phyloP scores from a whole-genome alignment of 2,797 vertebrate species.

The Cuniculus paca region DNA sequence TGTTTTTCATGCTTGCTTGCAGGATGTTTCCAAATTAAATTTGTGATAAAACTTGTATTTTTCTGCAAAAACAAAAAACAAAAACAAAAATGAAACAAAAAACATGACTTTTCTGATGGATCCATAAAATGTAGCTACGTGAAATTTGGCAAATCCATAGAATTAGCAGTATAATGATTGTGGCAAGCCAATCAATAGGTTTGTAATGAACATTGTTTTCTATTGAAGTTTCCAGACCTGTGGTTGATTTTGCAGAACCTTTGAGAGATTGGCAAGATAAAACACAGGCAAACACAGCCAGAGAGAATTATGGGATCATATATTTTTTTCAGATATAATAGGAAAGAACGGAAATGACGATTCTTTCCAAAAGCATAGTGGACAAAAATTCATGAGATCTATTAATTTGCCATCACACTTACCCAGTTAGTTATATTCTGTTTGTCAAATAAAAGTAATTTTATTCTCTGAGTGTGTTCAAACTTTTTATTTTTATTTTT shows the following conservation, averaged over 20 bases:
- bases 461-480: not conserved
- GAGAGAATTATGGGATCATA: not conserved
- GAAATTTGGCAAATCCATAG: not conserved
- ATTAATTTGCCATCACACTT: not conserved
- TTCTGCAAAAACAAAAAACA: not conserved
- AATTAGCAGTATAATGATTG: not conserved
- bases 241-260: not conserved
- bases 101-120: not conserved
- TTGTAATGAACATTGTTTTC: not conserved
- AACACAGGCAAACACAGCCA: not conserved
- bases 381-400: not conserved
- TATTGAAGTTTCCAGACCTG: not conserved
- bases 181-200: not conserved
- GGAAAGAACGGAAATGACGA: fast-evolving
- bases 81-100: not conserved
- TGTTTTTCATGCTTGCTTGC: not conserved
- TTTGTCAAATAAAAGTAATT: not conserved
- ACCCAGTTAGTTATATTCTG: not conserved
- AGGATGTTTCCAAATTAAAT: not conserved
- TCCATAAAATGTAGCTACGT: not conserved
- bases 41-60: not conserved
- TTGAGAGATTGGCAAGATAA: not conserved
- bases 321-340: not conserved
- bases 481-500: not conserved
- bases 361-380: not conserved